Base-by-base conservation (phyloP, 2,797 vertebrate genomes). In the Poeciliopsis paucimaculata region DNA sequence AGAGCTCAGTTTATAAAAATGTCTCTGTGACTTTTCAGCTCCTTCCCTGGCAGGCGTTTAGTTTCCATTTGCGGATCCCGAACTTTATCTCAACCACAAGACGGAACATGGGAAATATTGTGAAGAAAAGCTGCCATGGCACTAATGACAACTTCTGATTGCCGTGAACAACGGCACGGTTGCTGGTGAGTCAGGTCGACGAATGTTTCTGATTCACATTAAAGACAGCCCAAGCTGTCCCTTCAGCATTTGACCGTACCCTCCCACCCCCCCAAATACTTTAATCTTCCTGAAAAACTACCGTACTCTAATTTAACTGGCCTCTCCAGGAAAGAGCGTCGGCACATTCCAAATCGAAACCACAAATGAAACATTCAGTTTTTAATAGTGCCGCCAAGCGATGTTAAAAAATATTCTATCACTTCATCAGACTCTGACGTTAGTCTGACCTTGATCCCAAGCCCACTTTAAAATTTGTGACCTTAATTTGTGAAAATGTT, bases 1-100 rank as follows among this genome's bases (percentile, higher is more conserved):
- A 86, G 82, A 60, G 68, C 34, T 51, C 28, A 18, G 78, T 84
- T 87, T 73, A 73, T 53, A 77, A 43, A 73, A 31, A 64, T 31
- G 68, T 87, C 66, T 73, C 75, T 51, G 85, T 12, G 72, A 46
- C 77, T 78, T 77, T 79, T 41, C 62, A 62, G 43, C 62, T 64
- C 76, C 28, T 72, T 66, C 43, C 68, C 53, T 8, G 26, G 31
- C 18, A 81, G 76, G 75, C 31, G 39, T 75, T 66, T 51, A 36
- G 9, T 75, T 73, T 76, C 28, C 28, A 45, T 46, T 79, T 13
- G 49, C 28, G 64, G 45, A 20, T 75, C 62, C 20, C 0, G 62
- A 78, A 75, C 45, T 62, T 75, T 34, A 68, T 78, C 47, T 7
- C 7, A 79, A 77, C 76, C 87, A 36, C 11, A 18, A 73, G 41